Percentiles rank a stretch among this genome's conserved stretches.
Conservation (phyloP, 1,140 invertebrate species). For the Bilobella aurantiaca region DNA sequence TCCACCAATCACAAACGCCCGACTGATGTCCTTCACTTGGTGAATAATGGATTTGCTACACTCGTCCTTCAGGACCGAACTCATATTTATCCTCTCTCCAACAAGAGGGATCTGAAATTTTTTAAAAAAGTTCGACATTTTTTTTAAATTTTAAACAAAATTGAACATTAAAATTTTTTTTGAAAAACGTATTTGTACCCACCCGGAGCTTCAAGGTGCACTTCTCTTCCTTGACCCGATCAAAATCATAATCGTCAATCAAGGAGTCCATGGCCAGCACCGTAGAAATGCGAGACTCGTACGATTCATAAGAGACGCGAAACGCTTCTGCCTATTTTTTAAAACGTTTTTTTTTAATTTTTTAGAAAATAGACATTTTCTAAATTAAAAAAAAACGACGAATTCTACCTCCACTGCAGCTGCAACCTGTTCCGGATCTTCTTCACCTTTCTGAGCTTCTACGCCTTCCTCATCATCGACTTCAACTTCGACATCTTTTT, state of each 20-base stretch:
- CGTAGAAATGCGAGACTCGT: constrained; percentile 9
- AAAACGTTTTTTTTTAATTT: neutral
- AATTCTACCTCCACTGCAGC: neutral
- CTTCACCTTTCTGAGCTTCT: constrained; percentile 34
- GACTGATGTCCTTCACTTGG: constrained; percentile 67
- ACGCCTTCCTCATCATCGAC: constrained; percentile 38
- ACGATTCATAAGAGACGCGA: neutral
- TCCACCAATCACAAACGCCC: constrained; percentile 54
- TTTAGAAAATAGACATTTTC: neutral
- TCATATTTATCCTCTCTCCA: constrained; percentile 55
- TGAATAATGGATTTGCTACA: constrained; percentile 64
- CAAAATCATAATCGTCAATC: constrained; percentile 62
- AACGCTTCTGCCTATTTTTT: neutral
- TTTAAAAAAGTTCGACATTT: neutral
- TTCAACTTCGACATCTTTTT: too few species aligned
- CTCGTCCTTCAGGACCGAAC: constrained; percentile 62
- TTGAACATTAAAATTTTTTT: too few species aligned
- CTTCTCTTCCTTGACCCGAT: constrained; percentile 59
- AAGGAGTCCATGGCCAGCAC: constrained; percentile 40
- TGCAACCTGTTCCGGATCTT: constrained; percentile 39
- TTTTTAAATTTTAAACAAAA: too few species aligned
- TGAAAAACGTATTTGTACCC: neutral
- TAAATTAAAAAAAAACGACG: neutral
- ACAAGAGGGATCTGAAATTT: constrained; percentile 46
- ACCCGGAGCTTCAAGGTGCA: constrained; percentile 49